Conservation (phyloP, 1,140 invertebrate species). For the Lordiphosa mommai region DNA sequence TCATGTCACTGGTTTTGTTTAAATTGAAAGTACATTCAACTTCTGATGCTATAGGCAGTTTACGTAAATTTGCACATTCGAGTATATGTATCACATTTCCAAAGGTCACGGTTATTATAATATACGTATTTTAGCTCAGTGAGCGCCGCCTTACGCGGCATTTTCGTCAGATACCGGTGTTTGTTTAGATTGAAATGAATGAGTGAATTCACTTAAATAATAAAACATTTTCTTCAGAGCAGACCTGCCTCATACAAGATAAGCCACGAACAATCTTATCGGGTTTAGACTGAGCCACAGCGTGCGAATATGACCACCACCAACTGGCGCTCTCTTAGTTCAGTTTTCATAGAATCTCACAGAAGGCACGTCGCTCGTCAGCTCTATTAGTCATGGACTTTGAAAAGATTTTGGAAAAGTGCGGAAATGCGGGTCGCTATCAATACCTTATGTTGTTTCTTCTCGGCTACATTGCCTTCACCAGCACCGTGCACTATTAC, state of each 20-base stretch:
- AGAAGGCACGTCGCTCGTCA: slow-evolving; percentile 15
- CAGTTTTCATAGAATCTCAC: slow-evolving; percentile 65
- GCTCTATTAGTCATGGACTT: slow-evolving; percentile 78
- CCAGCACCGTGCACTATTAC: slow-evolving; percentile 81
- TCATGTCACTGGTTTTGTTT: background rate
- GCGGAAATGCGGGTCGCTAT: slow-evolving; percentile 83
- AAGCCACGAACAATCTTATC: slow-evolving; percentile 62
- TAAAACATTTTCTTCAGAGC: slow-evolving; percentile 47
- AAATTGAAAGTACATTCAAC: slow-evolving; percentile 31
- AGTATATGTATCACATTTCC: slow-evolving; percentile 22
- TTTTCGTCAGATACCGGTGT: slow-evolving; percentile 26
- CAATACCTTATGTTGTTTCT: slow-evolving; percentile 82
- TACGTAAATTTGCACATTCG: background rate
- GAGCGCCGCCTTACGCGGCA: slow-evolving; percentile 19
- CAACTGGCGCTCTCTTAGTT: slow-evolving; percentile 8
- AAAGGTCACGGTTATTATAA: slow-evolving; percentile 25
- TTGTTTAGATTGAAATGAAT: slow-evolving; percentile 59
- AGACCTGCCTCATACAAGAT: slow-evolving; percentile 23
- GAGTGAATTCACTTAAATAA: slow-evolving; percentile 63
- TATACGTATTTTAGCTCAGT: slow-evolving; percentile 12
- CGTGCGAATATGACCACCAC: slow-evolving; percentile 34
- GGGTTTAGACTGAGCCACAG: slow-evolving; percentile 3
- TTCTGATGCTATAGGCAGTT: background rate
- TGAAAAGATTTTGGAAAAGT: slow-evolving; percentile 82
- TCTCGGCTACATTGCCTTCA: slow-evolving; percentile 81